Evolutionary conservation across 1,140 invertebrate genomes (phyloP), one percentile per base, ranked within the genome.

Genomic region (Listronotus oregonensis): DNA sequence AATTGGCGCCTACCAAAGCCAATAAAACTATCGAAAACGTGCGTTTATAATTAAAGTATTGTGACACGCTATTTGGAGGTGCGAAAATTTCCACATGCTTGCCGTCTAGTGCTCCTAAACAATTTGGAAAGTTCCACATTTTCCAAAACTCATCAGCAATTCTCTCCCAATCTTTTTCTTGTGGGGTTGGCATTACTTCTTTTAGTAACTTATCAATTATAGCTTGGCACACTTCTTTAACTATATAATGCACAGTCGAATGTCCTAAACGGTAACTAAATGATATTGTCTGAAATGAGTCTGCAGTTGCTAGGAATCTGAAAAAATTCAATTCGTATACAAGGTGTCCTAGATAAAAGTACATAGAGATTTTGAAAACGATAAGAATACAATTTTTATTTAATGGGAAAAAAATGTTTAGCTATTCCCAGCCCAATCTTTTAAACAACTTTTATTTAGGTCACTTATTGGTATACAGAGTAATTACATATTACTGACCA

Each of bases 61-160:
- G 59, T 8, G 75, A 72, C 27, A 80, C 79, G 49, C 67, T 71
- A 17, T 73, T 76, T 9, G 32, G 11, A 42, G 79, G 77, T 14
- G 66, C 71, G 56, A 76, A 67, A 40, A 81, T 77, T 27, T 67
- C 56, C 27, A 81, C 52, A 62, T 83, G 79, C 64, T 82, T 82
- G 7, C 79, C 78, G 68, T 82, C 80, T 8, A 82, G 70, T 21
- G 73, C 73, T 7, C 77, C 77, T 49, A 80, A 18, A 72, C 68
- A 70, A 39, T 70, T 70, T 21, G 68, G 80, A 69, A 81, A 81
- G 49, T 75, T 47, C 70, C 74, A 78, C 50, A 46, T 40, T 63
- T 56, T 43, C 66, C 44, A 63, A 78, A 78, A 15, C 62, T 69
- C 15, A 59, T 46, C 7, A 8, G 17, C 43, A 8, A 46, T 46